Percentiles rank a stretch among this genome's conserved stretches.
Conservation (phyloP, 2,113 vertebrate genomes). For the Ardeotis arabs region DNA sequence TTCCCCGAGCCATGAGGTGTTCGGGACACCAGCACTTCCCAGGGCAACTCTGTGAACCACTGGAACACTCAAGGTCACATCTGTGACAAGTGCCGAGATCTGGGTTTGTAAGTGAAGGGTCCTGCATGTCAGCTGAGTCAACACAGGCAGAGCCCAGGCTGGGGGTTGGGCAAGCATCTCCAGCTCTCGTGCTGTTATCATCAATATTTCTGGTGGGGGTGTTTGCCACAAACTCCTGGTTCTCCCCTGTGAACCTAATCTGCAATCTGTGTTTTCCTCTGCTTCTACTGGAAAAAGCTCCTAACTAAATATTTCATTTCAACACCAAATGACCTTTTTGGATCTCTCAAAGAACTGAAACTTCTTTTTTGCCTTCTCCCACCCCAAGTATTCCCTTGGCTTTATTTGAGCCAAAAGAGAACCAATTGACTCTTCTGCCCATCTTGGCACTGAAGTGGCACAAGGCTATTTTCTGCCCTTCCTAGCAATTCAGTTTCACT, state of each 20-base stretch:
- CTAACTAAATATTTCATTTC: background rate
- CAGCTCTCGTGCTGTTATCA: background rate
- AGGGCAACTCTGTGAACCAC: background rate
- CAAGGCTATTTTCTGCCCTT: background rate
- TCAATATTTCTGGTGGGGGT: background rate
- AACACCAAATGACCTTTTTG: background rate
- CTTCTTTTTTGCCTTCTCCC: background rate
- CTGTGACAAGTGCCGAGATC: background rate
- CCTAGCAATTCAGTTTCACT: background rate
- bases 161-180: background rate
- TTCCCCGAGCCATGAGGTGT: fast-evolving
- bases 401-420: background rate
- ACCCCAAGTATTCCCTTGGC: background rate
- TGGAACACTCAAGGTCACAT: background rate
- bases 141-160: background rate
- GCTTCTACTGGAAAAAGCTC: background rate
- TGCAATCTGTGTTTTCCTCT: background rate
- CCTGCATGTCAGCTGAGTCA: background rate
- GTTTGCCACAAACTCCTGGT: background rate
- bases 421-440: background rate
- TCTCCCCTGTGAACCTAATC: background rate
- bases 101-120: background rate
- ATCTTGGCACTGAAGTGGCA: background rate
- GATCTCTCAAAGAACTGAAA: background rate
- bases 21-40: background rate